These are phyloP conservation scores for human (Homo sapiens) DNA, from an alignment of 2,113 vertebrate species.

Conservation along the genomic window DNA sequence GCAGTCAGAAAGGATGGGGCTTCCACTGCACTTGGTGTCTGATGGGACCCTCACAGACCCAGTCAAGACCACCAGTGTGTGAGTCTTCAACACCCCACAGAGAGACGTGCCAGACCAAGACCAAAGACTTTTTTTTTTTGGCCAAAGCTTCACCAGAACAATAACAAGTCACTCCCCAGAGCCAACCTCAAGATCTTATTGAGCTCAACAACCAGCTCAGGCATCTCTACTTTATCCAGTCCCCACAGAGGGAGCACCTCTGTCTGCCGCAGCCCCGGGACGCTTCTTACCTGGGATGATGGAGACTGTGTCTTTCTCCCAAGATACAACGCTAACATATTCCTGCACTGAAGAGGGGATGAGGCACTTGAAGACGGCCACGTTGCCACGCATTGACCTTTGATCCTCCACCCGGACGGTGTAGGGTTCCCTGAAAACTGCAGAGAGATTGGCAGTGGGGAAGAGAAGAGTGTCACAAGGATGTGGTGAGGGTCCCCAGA, in stretches of 20 bases:
- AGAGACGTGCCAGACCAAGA: background rate
- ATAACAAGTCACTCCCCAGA: background rate
- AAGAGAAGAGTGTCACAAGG: background rate
- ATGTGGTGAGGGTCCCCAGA: background rate
- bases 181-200: background rate
- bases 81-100: background rate
- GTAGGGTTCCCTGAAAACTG: constrained; percentile 99
- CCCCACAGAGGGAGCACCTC: background rate
- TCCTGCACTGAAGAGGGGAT: constrained; percentile 98
- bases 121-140: background rate
- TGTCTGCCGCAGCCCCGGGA: rapidly evolving
- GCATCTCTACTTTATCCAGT: background rate
- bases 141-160: background rate
- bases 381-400: constrained; percentile 98
- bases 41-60: background rate
- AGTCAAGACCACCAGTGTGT: rapidly evolving
- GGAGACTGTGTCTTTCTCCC: constrained; percentile 99
- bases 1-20: background rate
- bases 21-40: background rate
- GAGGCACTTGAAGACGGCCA: constrained; percentile 99
- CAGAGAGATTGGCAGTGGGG: background rate
- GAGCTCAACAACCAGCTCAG: background rate
- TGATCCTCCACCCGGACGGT: constrained; percentile 99
- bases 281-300: constrained; percentile 95
- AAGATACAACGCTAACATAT: constrained; percentile 98